A percentile compares a stretch with the other conserved stretches of the same genome.
phyloP scores from a whole-genome alignment of 2,888 invertebrate species.

The Eurois occulta region DNA sequence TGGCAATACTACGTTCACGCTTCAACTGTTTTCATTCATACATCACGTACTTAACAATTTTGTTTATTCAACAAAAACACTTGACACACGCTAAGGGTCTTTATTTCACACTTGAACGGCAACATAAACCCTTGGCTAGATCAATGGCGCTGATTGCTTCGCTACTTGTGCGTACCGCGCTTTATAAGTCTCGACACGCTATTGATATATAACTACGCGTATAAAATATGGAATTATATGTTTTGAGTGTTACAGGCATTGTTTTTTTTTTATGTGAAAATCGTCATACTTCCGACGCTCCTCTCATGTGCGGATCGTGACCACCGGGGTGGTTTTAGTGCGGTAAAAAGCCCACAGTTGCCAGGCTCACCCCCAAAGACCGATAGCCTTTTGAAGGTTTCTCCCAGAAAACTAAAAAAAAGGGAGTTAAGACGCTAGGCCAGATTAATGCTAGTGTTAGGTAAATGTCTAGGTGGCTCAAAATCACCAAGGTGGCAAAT shows the following conservation, averaged over 20 bases:
- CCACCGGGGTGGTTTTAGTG: too few relatives aligned
- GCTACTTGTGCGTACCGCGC: slow-evolving; percentile 40
- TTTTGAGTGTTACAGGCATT: background rate
- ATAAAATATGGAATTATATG: slow-evolving; percentile 1
- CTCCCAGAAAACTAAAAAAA: too few relatives aligned
- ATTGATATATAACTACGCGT: slow-evolving; percentile 29
- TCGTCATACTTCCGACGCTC: too few relatives aligned
- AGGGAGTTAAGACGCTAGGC: too few relatives aligned
- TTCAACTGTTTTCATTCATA: slow-evolving; percentile 22
- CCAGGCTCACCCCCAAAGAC: too few relatives aligned
- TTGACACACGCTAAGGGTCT: slow-evolving; percentile 22
- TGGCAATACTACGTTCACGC: slow-evolving; percentile 6
- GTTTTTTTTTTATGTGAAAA: too few relatives aligned
- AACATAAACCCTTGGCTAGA: slow-evolving; percentile 62
- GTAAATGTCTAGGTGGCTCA: too few relatives aligned
- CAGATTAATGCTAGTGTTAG: too few relatives aligned
- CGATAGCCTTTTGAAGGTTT: too few relatives aligned
- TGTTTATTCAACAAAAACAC: slow-evolving; percentile 18
- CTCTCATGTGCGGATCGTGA: too few relatives aligned
- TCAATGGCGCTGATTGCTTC: slow-evolving; percentile 72
- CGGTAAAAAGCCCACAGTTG: too few relatives aligned
- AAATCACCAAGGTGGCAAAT: background rate
- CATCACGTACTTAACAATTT: background rate
- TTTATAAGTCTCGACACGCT: slow-evolving; percentile 48
- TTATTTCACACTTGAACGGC: slow-evolving; percentile 67